phyloP scores from a whole-genome alignment of 1,140 invertebrate species.

The Harpegnathos saltator region DNA sequence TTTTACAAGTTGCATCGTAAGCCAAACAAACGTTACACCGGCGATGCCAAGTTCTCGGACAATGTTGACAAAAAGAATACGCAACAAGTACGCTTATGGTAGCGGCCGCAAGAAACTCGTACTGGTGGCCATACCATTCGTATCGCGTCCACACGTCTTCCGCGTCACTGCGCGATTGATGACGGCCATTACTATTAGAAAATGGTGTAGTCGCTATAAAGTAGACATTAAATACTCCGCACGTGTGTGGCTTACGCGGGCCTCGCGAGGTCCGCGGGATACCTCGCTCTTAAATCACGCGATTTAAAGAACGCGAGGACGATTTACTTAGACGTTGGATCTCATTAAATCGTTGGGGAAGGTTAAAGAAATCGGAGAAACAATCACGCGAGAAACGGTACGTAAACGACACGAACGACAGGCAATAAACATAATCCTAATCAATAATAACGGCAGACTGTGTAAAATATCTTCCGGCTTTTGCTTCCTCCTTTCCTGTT shows the following conservation, averaged over 20 bases:
- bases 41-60: constrained; percentile 61
- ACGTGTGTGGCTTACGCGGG: constrained; percentile 13
- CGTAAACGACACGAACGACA: no score
- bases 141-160: constrained; percentile 65
- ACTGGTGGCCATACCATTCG: constrained; percentile 49
- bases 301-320: constrained; percentile 7
- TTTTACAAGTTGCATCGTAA: constrained; percentile 32
- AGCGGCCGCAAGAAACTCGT: constrained; percentile 71
- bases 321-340: neutral
- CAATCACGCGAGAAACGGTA: no score
- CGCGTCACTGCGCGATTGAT: constrained; percentile 65
- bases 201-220: constrained; percentile 44
- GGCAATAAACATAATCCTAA: no score
- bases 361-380: no score
- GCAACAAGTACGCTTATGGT: constrained; percentile 67
- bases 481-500: no score
- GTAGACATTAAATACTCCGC: constrained; percentile 48
- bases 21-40: constrained; percentile 20
- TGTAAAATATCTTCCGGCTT: no score
- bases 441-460: no score
- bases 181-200: constrained; percentile 60
- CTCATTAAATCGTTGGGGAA: neutral
- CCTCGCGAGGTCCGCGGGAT: neutral
- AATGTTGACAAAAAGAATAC: constrained; percentile 59
- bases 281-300: constrained; percentile 15